Percentiles rank a stretch among this genome's conserved stretches.
Conservation (phyloP, 2,113 vertebrate genomes). For the Odocoileus virginianus region DNA sequence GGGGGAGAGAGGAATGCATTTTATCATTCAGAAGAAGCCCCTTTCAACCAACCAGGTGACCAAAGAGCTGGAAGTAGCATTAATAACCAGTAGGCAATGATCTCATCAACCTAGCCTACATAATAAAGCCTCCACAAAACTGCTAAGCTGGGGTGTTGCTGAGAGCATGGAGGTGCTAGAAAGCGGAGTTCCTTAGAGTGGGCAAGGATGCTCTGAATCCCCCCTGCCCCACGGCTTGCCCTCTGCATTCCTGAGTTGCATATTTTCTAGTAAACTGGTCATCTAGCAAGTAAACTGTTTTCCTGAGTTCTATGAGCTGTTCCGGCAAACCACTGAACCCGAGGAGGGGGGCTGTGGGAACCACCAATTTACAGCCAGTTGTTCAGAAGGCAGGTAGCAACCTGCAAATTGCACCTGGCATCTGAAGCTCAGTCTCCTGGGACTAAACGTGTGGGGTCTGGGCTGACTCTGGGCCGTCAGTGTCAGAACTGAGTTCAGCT, state of each 20-base stretch:
- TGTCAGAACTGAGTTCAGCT: not conserved
- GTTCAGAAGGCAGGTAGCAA: not conserved
- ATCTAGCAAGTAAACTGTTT: not conserved
- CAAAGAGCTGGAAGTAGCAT: not conserved
- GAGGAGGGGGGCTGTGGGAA: not conserved
- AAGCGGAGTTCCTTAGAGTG: fast-evolving
- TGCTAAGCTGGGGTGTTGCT: not conserved
- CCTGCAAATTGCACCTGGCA: not conserved
- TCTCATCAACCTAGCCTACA: fast-evolving
- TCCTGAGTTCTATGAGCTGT: not conserved
- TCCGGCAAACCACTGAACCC: not conserved
- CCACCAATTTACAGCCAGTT: not conserved
- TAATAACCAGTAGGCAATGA: not conserved
- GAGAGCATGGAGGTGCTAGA: not conserved
- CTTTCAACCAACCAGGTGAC: not conserved
- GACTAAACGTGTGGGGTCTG: not conserved
- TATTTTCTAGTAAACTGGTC: not conserved
- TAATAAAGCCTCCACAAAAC: not conserved
- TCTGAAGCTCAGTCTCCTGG: not conserved
- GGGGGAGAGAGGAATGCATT: not conserved
- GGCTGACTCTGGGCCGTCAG: fast-evolving
- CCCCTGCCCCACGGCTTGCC: not conserved
- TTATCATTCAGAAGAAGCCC: not conserved
- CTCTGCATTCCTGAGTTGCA: not conserved
- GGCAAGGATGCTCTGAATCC: not conserved